phyloP scores from a whole-genome alignment of 2,888 invertebrate species.

The Holacanthella duospinosa region DNA sequence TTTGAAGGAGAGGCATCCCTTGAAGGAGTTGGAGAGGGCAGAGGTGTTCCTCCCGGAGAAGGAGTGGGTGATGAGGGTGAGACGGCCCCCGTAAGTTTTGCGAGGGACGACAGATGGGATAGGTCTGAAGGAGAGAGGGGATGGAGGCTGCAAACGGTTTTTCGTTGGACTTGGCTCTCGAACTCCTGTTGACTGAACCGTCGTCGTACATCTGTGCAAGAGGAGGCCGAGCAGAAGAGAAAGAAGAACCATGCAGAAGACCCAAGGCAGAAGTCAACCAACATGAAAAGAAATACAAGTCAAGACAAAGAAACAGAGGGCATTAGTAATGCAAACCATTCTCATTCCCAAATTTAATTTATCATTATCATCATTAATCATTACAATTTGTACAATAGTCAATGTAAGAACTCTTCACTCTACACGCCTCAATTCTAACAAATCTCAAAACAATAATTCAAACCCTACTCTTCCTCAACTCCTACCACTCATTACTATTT shows the following conservation, averaged over 20 bases:
- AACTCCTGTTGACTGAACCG: conserved; percentile 37
- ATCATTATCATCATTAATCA: no score
- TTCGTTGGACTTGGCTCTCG: conserved; percentile 37
- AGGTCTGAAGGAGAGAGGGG: conserved; percentile 39
- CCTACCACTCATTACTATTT: no score
- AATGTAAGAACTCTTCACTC: no score
- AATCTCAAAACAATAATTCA: no score
- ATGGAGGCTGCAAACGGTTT: conserved; percentile 40
- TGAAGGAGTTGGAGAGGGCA: conserved; percentile 31
- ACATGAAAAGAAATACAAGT: conserved; percentile 7
- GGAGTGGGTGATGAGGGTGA: conserved; percentile 24
- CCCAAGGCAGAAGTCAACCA: not conserved
- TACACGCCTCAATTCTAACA: no score
- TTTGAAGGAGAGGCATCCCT: conserved; percentile 35
- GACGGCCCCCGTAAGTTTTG: conserved; percentile 28
- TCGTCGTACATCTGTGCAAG: conserved; percentile 28
- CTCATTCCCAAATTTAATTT: no score
- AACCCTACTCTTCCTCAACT: no score
- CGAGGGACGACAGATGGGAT: conserved; percentile 35
- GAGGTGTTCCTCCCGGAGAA: conserved; percentile 30
- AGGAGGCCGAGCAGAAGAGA: no score
- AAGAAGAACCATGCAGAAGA: conserved; percentile 7
- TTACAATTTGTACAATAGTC: no score
- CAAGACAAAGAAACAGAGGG: no score
- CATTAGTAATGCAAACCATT: no score